Base-by-base conservation (phyloP, 2,888 invertebrate genomes). In the Neelides folsomi region DNA sequence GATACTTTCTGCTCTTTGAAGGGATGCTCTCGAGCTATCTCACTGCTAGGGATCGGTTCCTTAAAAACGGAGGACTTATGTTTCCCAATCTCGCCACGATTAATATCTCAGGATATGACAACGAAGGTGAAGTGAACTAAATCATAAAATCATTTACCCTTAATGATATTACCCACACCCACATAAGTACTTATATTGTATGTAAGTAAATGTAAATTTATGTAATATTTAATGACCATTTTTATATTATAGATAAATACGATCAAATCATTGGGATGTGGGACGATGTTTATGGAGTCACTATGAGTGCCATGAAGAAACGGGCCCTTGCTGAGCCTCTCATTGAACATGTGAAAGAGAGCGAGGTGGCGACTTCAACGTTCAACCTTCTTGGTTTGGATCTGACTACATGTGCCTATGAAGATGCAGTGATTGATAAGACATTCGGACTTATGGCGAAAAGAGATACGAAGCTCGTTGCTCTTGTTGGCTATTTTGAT, bases 1-100 rank as follows among this genome's bases (percentile, higher is more conserved):
- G 95, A 1, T 97, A 97, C 70, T 94, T 95, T 69, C 74, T 97
- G 39, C 72, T 95, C 1, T 95, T 89, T 70, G 95, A 97, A 74
- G 93, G 90, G 42, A 97, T 97, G 95, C 70, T 95, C 54, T 93
- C 94, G 68, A 88, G 89, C 68, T 83, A 95, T 10, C 80, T 97
- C 58, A 84, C 83, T 70, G 89, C 90, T 0, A 77, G 92, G 66
- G 83, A 94, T 65, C 79, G 81, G 63, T 85, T 81, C 69, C 76
- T 95, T 7, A 79, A 77, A 49, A 76, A 79, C 27, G 82, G 77
- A 55, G 94, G 94, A 0, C 67, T 79, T 13, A 74, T 94, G 47
- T 71, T 93, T 62, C 94, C 94, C 0, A 88, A 86, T 69, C 76
- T 79, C 61, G 92, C 90, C 68, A 83, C 81, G 38, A 79, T 94